Evolutionary conservation across 2,888 invertebrate species (phyloP), one percentile per base, ranked within the genome.

Genomic region (Trichogramma evanescens): DNA sequence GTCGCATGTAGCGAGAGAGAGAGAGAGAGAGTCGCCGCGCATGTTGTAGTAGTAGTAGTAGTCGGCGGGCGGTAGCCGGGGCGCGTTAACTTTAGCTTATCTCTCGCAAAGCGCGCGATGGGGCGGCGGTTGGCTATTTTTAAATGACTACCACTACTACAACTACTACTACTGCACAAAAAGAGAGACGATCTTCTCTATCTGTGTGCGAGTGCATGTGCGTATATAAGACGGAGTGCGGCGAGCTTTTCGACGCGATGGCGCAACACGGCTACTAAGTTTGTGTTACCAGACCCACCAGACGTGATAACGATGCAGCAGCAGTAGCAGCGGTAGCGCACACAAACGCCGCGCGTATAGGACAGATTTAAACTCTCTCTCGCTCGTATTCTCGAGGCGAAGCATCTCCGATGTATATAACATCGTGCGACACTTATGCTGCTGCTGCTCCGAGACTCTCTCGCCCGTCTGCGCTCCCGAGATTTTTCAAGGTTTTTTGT

Each of bases 1-100:
- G 49, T 49, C 10, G 54, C 3, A 26, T 39, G 54, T 54, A 5
- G 54, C 13, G 40, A 7, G 41, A 40, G 51, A 8, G 41, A 13
- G 13, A 13, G 13, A 13, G 13, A 51, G 41, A 42, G 5, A n/a
- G 55, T 6, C 53, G 38, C 26, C 7, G 4, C 6, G 10, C 51
- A n/a, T n/a, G n/a, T 45, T 51, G 50, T 42, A 41, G 51, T 10
- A 53, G 40, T 4, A 45, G 45, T 40, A 41, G 56, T 38, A 50
- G 56, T 42, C 50, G 58, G 3, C 53, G 56, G 26, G 26, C 26
- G 26, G 26, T 26, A 26, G 26, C 26, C 26, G 26, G 26, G 26
- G 39, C 56, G 62, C 50, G 62, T 62, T 64, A 65, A 64, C 64
- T 63, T 66, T 66, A 62, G 65, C 67, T 67, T 67, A 67, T 67